Evolutionary conservation across 2,797 vertebrate species (phyloP).

Genomic region (Holocentrus rufus): DNA sequence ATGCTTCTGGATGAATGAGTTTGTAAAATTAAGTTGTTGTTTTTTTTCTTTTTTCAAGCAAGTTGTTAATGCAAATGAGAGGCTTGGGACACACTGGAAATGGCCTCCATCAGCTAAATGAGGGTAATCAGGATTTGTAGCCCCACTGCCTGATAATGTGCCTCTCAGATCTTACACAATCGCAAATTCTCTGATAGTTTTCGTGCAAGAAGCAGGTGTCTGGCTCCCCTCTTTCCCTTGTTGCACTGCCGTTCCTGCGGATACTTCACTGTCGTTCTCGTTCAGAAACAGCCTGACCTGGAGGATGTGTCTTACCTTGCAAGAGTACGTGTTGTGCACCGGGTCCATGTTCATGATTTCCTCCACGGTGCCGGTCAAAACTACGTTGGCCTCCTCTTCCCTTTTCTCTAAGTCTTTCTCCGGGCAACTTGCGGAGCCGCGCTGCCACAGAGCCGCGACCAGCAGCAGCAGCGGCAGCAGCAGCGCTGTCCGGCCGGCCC

Average conservation of each 20-base stretch:
- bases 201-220: slow-evolving; percentile 62
- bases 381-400: slow-evolving; percentile 95
- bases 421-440: slow-evolving; percentile 84
- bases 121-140: not conserved
- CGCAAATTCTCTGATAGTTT: not conserved
- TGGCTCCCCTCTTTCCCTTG: not conserved
- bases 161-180: slow-evolving; percentile 1
- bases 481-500: slow-evolving; percentile 73
- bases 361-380: slow-evolving; percentile 96
- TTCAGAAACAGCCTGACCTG: not conserved
- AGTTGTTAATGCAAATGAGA: slow-evolving; percentile 29
- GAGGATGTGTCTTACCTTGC: slow-evolving; percentile 87
- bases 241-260: not conserved
- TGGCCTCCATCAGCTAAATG: slow-evolving; percentile 28
- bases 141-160: not conserved
- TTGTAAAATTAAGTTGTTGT: slow-evolving; percentile 35
- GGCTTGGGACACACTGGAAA: slow-evolving; percentile 11
- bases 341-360: slow-evolving; percentile 98
- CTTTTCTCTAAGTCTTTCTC: slow-evolving; percentile 90
- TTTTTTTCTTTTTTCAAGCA: slow-evolving; percentile 29
- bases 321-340: slow-evolving; percentile 95
- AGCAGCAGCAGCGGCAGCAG: slow-evolving; percentile 63
- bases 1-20: slow-evolving; percentile 55
- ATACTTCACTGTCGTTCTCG: not conserved
- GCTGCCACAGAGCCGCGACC: slow-evolving; percentile 74